Evolutionary conservation across 2,888 invertebrate species (phyloP).

Genomic region (Meiosimyza decipiens): DNA sequence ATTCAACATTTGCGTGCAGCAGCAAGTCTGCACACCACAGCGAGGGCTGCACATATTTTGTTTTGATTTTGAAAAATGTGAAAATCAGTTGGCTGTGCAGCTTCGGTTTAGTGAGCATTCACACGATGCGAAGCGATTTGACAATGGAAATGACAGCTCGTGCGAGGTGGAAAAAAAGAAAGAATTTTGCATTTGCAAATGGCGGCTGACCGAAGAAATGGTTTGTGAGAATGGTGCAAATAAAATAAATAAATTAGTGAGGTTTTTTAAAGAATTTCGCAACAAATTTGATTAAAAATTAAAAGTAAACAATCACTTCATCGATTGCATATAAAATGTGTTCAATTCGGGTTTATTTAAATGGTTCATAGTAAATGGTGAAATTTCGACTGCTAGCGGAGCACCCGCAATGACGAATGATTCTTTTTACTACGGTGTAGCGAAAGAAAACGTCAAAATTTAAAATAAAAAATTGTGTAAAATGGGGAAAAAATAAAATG

Average conservation of each 20-base stretch:
- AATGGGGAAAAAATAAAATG: background rate
- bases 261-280: slow-evolving; percentile 1
- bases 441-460: background rate
- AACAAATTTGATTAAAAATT: background rate
- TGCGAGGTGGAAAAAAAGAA: slow-evolving; percentile 24
- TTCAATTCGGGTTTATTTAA: too few relatives aligned
- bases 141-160: slow-evolving; percentile 30
- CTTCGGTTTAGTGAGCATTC: slow-evolving; percentile 13
- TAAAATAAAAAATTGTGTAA: background rate
- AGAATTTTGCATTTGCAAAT: slow-evolving; percentile 39
- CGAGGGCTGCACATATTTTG: slow-evolving; percentile 28
- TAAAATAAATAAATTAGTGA: background rate
- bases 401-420: background rate
- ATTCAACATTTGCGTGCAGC: slow-evolving; percentile 13
- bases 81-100: slow-evolving; percentile 30
- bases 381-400: slow-evolving; percentile 5
- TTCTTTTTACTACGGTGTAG: too few relatives aligned
- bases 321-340: too few relatives aligned
- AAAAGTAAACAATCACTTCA: background rate
- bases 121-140: slow-evolving; percentile 25
- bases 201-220: slow-evolving; percentile 31
- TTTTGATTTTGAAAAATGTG: slow-evolving; percentile 23
- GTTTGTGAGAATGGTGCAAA: slow-evolving; percentile 14
- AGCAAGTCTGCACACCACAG: slow-evolving; percentile 13
- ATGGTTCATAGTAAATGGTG: too few relatives aligned